Evolutionary conservation across 92 coral and sea anemone species (phyloP).

Genomic region (Palythoa heliodiscus): DNA sequence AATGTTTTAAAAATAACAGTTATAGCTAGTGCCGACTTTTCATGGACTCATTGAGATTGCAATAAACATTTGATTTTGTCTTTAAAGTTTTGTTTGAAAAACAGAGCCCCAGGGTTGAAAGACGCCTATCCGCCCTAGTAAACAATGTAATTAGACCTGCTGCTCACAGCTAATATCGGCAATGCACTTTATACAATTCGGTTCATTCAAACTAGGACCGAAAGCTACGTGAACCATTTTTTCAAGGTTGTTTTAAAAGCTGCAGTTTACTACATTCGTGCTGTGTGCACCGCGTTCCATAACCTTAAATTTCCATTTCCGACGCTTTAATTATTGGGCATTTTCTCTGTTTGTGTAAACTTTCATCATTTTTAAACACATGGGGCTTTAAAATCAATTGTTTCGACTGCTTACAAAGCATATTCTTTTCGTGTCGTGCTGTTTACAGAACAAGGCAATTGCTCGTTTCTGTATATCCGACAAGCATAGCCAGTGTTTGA

Average conservation of each 20-base stretch:
- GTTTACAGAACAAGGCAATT: slow-evolving; percentile 21
- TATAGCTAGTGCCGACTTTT: background rate
- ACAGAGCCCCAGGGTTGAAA: slow-evolving; percentile 16
- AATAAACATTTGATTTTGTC: background rate
- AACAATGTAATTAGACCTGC: background rate
- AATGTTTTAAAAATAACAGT: background rate
- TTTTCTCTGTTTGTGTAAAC: slow-evolving; percentile 27
- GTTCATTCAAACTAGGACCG: background rate
- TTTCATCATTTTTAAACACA: slow-evolving; percentile 32
- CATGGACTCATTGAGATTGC: background rate
- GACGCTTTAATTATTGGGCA: background rate
- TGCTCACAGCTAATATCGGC: background rate
- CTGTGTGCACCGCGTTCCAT: background rate
- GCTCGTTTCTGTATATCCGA: background rate
- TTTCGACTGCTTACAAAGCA: background rate
- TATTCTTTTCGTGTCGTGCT: slow-evolving; percentile 14
- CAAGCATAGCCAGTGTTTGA: slow-evolving; percentile 6
- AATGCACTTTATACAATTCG: background rate
- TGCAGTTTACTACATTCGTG: background rate
- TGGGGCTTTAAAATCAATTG: slow-evolving; percentile 22
- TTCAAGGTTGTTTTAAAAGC: background rate
- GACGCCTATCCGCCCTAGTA: slow-evolving; percentile 7
- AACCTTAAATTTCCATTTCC: background rate
- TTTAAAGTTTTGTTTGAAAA: background rate
- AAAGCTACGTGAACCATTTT: background rate